Evolutionary conservation across 2,113 vertebrate genomes (phyloP), one percentile per base, ranked within the genome.

Genomic region (Entosphenus tridentatus): DNA sequence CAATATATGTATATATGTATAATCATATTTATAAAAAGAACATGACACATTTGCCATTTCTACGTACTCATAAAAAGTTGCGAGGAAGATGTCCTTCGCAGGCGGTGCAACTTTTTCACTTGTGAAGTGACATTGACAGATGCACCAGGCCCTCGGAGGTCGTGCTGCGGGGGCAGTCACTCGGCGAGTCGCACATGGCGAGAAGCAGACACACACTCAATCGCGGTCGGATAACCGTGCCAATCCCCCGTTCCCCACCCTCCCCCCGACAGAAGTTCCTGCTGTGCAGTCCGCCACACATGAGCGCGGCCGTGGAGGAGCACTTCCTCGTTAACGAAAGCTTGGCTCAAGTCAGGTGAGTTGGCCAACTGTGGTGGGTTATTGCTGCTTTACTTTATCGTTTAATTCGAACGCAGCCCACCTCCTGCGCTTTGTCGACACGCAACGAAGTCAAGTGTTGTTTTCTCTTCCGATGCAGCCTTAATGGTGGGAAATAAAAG

Each of bases 321-420:
- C 80, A 82, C 73, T 84, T 80, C 75, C 83, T 85, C 74, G 69
- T 83, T 70, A 85, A 85, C 71, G 82, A 85, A 75, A 85, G 83
- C 57, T 79, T 73, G 5, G 76, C 80, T 75, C 83, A 85, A 82
- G 80, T 85, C 13, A 78, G 79, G 83, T 84, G 77, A 69, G 74
- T 71, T 39, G 39, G 39, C 39, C 39, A 39, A 39, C 3, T 7
- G 39, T 39, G 39, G 39, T 39, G 39, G 39, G 39, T 5, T 39
- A 7, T 6, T 39, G 6, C 6, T 39, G 39, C 39, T 39, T 39
- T 39, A 39, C 39, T 39, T 39, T 39, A 39, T 39, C 5, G 39
- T 39, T 39, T 39, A 5, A 39, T 39, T 39, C 39, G 39, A 39
- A 39, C 39, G 39, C 39, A 39, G 39, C 39, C 39, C 39, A 39